Evolutionary conservation across 2,888 invertebrate genomes (phyloP), one percentile per base, ranked within the genome.

Genomic region (Tachina fera): DNA sequence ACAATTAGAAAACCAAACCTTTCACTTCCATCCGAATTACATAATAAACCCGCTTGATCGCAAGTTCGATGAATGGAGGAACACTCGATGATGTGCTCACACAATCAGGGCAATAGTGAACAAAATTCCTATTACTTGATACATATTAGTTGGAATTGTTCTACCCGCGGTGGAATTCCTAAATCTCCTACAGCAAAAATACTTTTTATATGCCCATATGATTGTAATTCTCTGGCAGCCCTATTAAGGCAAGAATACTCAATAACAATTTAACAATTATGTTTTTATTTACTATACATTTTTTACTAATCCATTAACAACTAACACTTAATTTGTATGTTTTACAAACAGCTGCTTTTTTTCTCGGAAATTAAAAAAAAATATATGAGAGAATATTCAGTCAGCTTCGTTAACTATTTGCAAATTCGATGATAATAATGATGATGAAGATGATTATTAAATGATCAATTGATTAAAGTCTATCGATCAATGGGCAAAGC

Each of bases 401-500:
- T 71, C 60, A 86, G 39, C 39, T n/a, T 70, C 10, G 43, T 47
- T 39, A 14, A 67, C n/a, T 72, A 22, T 49, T 22, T 63, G 22
- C 19, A 72, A 70, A 58, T 43, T 22, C n/a, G 41, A 45, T 74
- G 31, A 31, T 51, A 31, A 47, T 19, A 53, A 63, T 58, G 71
- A 60, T 68, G 31, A 11, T 53, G 65, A 16, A 4, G 43, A 6
- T 6, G 31, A 31, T 31, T n/a, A 63, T 22, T n/a, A 58, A 22
- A 58, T 75, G 60, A 71, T 68, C 79, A 68, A 83, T 80, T 72
- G 79, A 80, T 76, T 86, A 61, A 76, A 63, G 53, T n/a, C 65
- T 63, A 79, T 82, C 67, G 79, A 76, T 86, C 83, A 83, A 67
- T 86, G 67, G 41, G 49, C 43, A 68, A 53, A 65, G 49, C 53